Conservation (phyloP, 2,797 vertebrate genomes). For the Monodelphis domestica region DNA sequence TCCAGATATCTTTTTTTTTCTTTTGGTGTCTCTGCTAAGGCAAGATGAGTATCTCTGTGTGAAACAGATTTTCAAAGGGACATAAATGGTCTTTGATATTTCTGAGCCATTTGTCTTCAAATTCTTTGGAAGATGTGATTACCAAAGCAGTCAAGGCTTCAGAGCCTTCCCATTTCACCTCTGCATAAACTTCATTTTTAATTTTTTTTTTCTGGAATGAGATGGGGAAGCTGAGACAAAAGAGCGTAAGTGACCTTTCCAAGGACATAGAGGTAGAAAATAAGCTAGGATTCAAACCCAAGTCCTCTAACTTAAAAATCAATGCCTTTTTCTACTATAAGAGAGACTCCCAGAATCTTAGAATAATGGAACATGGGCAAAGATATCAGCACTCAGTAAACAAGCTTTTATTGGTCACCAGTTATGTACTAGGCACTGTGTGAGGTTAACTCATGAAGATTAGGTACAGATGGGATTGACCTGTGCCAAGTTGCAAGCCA, state of each 20-base stretch:
- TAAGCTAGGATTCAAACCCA: not conserved
- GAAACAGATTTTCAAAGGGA: constrained; percentile 42
- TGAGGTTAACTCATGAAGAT: not conserved
- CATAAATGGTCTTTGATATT: constrained; percentile 73
- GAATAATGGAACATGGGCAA: not conserved
- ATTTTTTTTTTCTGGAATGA: constrained; percentile 91
- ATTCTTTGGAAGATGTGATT: constrained; percentile 84
- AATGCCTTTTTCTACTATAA: not conserved
- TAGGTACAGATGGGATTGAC: not conserved
- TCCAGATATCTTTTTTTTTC: not conserved
- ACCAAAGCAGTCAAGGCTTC: constrained; percentile 76
- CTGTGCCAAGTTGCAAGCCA: not conserved
- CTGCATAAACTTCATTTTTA: constrained; percentile 89
- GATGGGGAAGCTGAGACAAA: constrained; percentile 72
- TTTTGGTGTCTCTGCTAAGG: not conserved
- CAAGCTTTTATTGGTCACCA: not conserved
- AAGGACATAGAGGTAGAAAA: not conserved
- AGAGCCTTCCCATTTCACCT: constrained; percentile 86
- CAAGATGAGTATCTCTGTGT: constrained; percentile 21
- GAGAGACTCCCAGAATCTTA: not conserved
- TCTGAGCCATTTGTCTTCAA: constrained; percentile 91
- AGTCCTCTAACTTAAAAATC: not conserved
- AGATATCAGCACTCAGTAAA: not conserved
- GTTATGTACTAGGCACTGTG: not conserved
- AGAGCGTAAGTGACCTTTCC: not conserved